Evolutionary conservation across 2,888 invertebrate genomes (phyloP), one percentile per base, ranked within the genome.

Genomic region (Myathropa florea): DNA sequence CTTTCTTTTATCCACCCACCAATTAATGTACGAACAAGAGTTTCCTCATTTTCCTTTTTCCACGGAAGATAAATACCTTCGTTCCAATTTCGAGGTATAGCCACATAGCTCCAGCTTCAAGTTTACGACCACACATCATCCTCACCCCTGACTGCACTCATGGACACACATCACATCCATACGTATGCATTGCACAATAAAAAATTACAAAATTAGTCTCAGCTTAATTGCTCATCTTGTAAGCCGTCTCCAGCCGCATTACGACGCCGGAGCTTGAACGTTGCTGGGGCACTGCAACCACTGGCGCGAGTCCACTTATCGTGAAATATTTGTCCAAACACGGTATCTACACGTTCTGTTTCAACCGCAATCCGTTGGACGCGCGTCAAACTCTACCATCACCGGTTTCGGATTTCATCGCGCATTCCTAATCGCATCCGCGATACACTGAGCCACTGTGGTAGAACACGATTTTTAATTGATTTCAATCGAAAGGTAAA

Each of bases 381-480:
- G 64, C 63, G 65, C 76, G 71, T 76, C 84, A 76, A 71, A 46
- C 36, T 61, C 26, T 24, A 24, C 85, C 24, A 77, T 77, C 77
- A 64, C 33, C 65, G 12, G 67, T 77, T 71, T 77, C 59, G 64
- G 72, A 82, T 85, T 82, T 77, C 85, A 85, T 82, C 73, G 82
- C 53, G 59, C 68, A 85, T 82, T 85, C 85, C 85, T 78, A 82
- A 85, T 85, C 82, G 82, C 82, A 85, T 85, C 82, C 82, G 82
- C 53, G 78, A 57, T 68, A 67, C 82, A 64, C 61, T 73, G 59
- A 77, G 77, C 63, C 75, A 23, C 82, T 65, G 57, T 85, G 75
- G 86, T 86, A 86, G 79, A 86, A 86, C 86, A 86, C 71, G 86
- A 75, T 83, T 83, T 86, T 86, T 86, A 86, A 86, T 86, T 83